phyloP scores from a whole-genome alignment of 2,113 vertebrate genomes.

The Acanthisitta chloris region DNA sequence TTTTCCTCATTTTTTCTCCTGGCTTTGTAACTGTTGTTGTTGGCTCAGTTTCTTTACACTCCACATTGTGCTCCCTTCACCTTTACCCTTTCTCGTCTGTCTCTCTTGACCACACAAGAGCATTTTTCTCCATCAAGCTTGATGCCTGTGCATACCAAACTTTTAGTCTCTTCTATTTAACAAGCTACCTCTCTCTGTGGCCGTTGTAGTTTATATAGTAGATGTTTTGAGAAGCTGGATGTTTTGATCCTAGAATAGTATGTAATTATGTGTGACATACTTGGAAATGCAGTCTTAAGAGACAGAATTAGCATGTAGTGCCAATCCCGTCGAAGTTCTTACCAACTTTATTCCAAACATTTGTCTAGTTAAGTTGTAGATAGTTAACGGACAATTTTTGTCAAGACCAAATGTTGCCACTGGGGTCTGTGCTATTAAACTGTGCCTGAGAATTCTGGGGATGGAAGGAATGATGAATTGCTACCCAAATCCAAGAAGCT shows the following conservation, averaged over 20 bases:
- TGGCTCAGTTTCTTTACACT: not conserved
- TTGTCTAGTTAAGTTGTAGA: not conserved
- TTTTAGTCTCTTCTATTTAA: not conserved
- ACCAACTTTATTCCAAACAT: not conserved
- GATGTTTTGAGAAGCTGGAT: not conserved
- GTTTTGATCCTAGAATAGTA: not conserved
- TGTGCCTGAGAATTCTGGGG: not conserved
- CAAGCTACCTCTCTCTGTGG: not conserved
- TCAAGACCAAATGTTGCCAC: not conserved
- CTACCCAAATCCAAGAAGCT: not conserved
- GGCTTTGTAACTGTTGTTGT: not conserved
- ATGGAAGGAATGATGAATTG: not conserved
- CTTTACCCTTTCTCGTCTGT: not conserved
- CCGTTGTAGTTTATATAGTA: not conserved
- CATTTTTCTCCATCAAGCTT: not conserved
- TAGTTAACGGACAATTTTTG: not conserved
- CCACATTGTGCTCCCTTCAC: not conserved
- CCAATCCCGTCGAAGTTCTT: not conserved
- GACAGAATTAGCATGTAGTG: not conserved
- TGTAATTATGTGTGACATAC: not conserved
- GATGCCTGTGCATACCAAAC: not conserved
- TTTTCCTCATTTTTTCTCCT: not conserved
- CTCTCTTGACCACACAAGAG: not conserved
- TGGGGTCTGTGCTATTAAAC: not conserved
- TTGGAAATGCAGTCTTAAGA: not conserved